Base-by-base conservation (phyloP, 2,797 vertebrate species). In the Echiichthys vipera region DNA sequence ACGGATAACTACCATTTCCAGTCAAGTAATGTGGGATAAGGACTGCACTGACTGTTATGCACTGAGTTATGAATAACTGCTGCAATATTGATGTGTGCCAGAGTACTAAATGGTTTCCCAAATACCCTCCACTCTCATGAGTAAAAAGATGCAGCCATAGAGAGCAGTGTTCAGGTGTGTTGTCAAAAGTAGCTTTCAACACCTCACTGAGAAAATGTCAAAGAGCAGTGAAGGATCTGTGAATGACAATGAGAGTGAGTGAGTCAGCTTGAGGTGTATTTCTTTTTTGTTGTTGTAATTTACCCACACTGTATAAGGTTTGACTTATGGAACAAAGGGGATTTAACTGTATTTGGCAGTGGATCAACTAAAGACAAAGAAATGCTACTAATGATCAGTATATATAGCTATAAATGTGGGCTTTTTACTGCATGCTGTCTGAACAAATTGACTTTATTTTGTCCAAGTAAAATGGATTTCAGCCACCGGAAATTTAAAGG, bases 181-280 rank as follows among this genome's bases (percentile, higher is more conserved):
- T 65, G 78, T 87, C 71, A 83, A 81, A 86, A 65, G 74, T 65
- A 43, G 46, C 62, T 65, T 64, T 89, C 81, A 69, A 12, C 74
- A 12, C 65, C 66, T 84, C 53, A 73, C 77, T 81, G 77, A 79
- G 43, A 55, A 64, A 46, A 65, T 79, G 74, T 84, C 71, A 59
- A 49, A 69, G 62, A 63, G 43, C 65, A 49, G 10, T 40, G 36
- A 77, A 42, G 24, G 62, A 68, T 58, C 39, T 74, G 66, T 43
- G 61, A 79, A 69, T 75, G 47, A 65, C 66, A 81, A 66, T 51
- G 59, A 46, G 42, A 77, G 61, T n/a, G n/a, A 36, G 34, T 29
- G 74, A 80, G 43, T 37, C 3, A 13, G 43, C 36, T 39, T 43
- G n/a, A 58, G 32, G 56, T 12, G 42, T 37, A 74, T 64, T 53